phyloP scores from a whole-genome alignment of 2,888 invertebrate genomes.

The Melieria omissa region DNA sequence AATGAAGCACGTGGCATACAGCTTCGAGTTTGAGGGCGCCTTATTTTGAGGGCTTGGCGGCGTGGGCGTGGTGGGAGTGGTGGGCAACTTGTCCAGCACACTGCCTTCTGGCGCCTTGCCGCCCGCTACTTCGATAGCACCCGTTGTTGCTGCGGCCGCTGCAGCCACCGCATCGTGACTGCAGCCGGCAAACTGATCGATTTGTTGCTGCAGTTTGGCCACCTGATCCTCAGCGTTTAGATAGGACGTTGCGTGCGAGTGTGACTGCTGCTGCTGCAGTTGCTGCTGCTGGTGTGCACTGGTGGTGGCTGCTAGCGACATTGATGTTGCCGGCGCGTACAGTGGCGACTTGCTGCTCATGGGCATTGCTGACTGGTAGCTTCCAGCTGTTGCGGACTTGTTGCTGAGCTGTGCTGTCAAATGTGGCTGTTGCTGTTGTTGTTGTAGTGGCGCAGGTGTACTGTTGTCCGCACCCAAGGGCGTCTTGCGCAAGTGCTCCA shows the following conservation, averaged over 20 bases:
- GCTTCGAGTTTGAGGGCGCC: constrained; percentile 68
- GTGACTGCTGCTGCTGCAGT: constrained; percentile 23
- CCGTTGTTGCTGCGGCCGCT: not conserved
- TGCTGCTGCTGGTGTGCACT: constrained; percentile 17
- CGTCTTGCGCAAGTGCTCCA: constrained; percentile 60
- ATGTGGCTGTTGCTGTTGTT: constrained; percentile 48
- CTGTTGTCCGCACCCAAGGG: constrained; percentile 9
- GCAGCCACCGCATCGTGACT: constrained; percentile 48
- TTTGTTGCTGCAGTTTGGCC: constrained; percentile 44
- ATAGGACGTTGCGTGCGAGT: constrained; percentile 36
- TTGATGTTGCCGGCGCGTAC: constrained; percentile 31
- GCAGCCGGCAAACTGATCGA: constrained; percentile 58
- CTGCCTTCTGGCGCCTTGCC: not conserved
- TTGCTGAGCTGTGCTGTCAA: constrained; percentile 45
- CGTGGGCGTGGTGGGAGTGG: constrained; percentile 23
- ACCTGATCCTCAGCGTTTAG: constrained; percentile 44
- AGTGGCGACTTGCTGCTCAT: constrained; percentile 25
- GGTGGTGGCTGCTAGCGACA: constrained; percentile 34
- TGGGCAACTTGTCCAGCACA: constrained; percentile 16
- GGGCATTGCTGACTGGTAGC: constrained; percentile 29
- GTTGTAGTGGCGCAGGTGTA: constrained; percentile 26
- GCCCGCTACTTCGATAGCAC: not conserved
- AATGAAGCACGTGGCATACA: constrained; percentile 80
- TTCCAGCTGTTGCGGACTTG: constrained; percentile 36
- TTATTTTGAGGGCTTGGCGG: constrained; percentile 50